Evolutionary conservation across 2,113 vertebrate species (phyloP).

Genomic region (Phalacrocorax aristotelis): DNA sequence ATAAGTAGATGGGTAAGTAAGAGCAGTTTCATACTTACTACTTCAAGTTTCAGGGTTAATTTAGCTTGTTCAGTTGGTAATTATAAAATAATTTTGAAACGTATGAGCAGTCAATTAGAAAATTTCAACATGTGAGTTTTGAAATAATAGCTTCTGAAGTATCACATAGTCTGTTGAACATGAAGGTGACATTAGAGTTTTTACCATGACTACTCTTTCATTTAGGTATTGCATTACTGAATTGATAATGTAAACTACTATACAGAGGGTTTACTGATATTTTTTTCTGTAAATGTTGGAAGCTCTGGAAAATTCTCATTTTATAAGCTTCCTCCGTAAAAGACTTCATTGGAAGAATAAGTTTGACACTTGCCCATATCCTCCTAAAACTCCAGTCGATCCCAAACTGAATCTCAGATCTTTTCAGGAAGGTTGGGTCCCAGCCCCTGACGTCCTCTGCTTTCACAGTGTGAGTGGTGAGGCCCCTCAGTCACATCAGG

Average conservation of each 20-base stretch:
- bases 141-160: conserved; percentile 1
- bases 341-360: neutral
- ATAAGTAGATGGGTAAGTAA: neutral
- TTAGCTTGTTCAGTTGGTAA: conserved; percentile 1
- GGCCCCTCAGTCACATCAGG: neutral
- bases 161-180: neutral
- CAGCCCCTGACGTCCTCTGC: neutral
- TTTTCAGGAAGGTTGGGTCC: neutral
- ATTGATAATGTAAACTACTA: neutral
- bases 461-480: neutral
- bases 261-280: neutral
- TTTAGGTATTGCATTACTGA: neutral
- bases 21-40: neutral
- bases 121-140: conserved; percentile 6
- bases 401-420: neutral
- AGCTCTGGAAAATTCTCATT: neutral
- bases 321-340: neutral
- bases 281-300: neutral
- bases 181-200: neutral
- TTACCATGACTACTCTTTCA: neutral
- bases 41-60: conserved; percentile 30
- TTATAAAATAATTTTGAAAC: conserved; percentile 4
- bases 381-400: neutral
- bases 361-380: neutral
- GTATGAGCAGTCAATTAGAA: conserved; percentile 24